Base-by-base conservation (phyloP, 2,888 invertebrate genomes). In the Phalera bucephala region DNA sequence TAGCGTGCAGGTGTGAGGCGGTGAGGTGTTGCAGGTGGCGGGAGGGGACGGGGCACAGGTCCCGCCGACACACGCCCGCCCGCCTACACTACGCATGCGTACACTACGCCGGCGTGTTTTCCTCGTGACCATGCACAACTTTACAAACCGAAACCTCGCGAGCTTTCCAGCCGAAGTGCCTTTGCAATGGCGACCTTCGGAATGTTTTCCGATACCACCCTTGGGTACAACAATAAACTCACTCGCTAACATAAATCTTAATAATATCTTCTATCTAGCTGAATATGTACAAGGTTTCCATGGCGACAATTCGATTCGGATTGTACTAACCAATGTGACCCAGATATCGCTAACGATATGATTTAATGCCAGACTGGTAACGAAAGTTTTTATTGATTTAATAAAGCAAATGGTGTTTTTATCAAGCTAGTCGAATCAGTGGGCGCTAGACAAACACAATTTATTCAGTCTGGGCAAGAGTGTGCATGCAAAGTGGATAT, bases 61-160 rank as follows among this genome's bases (percentile, higher is more conserved):
- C 25, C 39, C 39, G 14, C 44, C 48, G 51, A 47, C 52, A 31
- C 33, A 39, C 46, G 36, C 45, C 35, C 45, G 41, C 33, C 46
- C 36, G 45, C 36, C 48, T 33, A 43, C 48, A 69, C 44, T 39
- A 69, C 88, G 87, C 88, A 82, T 74, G 87, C 85, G 81, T 79
- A 77, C 72, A 70, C 71, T 72, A 74, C 66, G 47, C 56, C 79
- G 73, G 75, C 86, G 80, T 87, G 83, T 66, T 80, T 69, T 70
- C 81, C 85, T 83, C 86, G 86, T 86, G 82, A 56, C 58, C 61
- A 54, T 64, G 50, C 64, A 56, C 66, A 54, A 58, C 59, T 59
- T 50, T 41, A 52, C 51, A 48, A 45, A 42, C 46, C 43, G 37
- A 52, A 36, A 13, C 31, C 36, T 32, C 26, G 45, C 36, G 34